Conservation (phyloP, 2,797 vertebrate species). For the Pogonophryne albipinna region DNA sequence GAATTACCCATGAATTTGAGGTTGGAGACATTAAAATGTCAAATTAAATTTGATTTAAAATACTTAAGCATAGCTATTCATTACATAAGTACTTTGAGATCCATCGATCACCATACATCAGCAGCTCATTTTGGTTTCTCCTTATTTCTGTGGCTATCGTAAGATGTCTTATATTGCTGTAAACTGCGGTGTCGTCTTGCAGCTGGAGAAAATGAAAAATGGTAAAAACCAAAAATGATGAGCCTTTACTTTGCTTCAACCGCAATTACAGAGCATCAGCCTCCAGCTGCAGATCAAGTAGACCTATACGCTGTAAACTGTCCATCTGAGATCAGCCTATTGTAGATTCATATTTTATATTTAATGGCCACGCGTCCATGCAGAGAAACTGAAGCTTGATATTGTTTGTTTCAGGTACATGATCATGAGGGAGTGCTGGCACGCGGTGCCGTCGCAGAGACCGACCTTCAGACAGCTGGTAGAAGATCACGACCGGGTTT, state of each 20-base stretch:
- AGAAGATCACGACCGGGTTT: conserved; percentile 95
- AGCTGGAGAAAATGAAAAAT: conserved; percentile 24
- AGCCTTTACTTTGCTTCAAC: conserved; percentile 15
- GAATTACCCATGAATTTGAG: too few species aligned
- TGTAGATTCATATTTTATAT: background rate
- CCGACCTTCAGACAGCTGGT: conserved; percentile 99
- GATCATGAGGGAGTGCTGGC: conserved; percentile 99
- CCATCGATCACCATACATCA: background rate
- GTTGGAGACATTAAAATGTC: too few species aligned
- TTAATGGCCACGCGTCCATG: background rate
- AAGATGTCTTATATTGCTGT: background rate
- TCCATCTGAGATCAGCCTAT: conserved; percentile 3
- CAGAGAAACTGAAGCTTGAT: background rate
- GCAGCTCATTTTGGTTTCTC: background rate
- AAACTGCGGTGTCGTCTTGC: conserved; percentile 11
- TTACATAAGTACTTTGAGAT: background rate
- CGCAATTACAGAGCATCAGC: conserved; percentile 15
- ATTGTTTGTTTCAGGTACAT: conserved; percentile 89
- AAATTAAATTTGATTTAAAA: background rate
- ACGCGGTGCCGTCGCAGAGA: conserved; percentile 93
- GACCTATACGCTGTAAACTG: background rate
- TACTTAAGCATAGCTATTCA: background rate
- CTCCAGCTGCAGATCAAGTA: conserved; percentile 28
- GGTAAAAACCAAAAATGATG: background rate
- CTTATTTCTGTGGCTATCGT: background rate